A percentile compares a stretch with the other conserved stretches of the same genome.
phyloP scores from a whole-genome alignment of 2,888 invertebrate genomes.

The Ferrisia virgata region DNA sequence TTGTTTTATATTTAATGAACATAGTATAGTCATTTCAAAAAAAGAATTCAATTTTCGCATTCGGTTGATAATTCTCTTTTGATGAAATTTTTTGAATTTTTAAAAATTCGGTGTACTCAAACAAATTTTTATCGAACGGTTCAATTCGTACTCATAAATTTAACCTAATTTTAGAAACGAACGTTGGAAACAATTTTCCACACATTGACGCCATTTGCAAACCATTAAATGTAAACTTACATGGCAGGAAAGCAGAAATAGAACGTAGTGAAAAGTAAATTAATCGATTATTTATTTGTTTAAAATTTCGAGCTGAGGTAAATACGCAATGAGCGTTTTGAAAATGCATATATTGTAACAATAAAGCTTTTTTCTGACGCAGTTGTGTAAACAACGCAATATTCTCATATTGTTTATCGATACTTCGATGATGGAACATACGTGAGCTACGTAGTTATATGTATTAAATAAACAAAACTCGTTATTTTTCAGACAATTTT shows the following conservation, averaged over 20 bases:
- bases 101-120: background rate
- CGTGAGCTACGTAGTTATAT: background rate
- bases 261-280: background rate
- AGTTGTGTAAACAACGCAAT: background rate
- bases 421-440: slow-evolving; percentile 17
- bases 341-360: background rate
- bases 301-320: background rate
- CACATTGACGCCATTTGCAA: background rate
- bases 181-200: background rate
- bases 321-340: slow-evolving; percentile 3
- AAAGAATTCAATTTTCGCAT: background rate
- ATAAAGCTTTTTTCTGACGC: slow-evolving; percentile 11
- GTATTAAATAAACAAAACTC: background rate
- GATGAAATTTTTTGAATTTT: background rate
- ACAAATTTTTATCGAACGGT: background rate
- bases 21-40: background rate
- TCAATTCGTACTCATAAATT: background rate
- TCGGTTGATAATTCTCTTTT: no score
- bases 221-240: background rate
- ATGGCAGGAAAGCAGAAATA: background rate
- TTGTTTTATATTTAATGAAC: background rate
- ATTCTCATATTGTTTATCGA: slow-evolving; percentile 4
- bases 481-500: background rate
- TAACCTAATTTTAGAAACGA: background rate
- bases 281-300: slow-evolving; percentile 10